Evolutionary conservation across 2,797 vertebrate genomes (phyloP).

Genomic region (Coregonus suidteri): DNA sequence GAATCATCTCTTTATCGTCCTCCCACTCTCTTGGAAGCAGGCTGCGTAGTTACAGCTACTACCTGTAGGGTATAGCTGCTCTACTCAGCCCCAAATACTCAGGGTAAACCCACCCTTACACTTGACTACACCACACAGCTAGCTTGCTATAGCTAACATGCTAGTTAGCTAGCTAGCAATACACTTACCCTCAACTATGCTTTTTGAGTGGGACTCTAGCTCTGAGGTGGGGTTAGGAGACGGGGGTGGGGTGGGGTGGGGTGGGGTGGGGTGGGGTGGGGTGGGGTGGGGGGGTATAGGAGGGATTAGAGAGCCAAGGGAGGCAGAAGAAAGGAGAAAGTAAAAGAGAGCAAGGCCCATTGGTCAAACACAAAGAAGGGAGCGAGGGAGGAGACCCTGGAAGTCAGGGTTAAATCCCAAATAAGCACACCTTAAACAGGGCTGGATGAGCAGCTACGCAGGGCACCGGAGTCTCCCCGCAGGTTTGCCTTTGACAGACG

Average conservation of each 20-base stretch:
- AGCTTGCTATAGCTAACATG: constrained; percentile 59
- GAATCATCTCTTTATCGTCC: constrained; percentile 72
- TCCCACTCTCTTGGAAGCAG: constrained; percentile 76
- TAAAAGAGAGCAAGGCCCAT: constrained; percentile 77
- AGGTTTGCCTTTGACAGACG: constrained; percentile 78
- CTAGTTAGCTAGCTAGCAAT: constrained; percentile 55
- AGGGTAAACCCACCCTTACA: constrained; percentile 58
- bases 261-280: constrained; percentile 68
- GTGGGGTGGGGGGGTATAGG: constrained; percentile 41
- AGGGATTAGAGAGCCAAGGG: constrained; percentile 74
- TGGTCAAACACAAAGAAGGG: constrained; percentile 77
- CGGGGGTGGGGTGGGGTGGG: constrained; percentile 66
- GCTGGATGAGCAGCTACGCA: constrained; percentile 65
- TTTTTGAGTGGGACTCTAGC: constrained; percentile 56
- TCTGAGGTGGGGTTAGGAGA: constrained; percentile 68
- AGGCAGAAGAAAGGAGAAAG: constrained; percentile 73
- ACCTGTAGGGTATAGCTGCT: constrained; percentile 78
- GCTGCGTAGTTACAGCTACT: constrained; percentile 67
- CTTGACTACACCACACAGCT: constrained; percentile 61
- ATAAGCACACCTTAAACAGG: constrained; percentile 80
- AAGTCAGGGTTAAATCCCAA: constrained; percentile 78
- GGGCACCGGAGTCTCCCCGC: constrained; percentile 72
- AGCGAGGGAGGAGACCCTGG: constrained; percentile 70
- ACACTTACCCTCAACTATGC: constrained; percentile 54
- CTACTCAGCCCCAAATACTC: constrained; percentile 54